Evolutionary conservation across 2,888 invertebrate species (phyloP).

Genomic region (Gari tellinella): DNA sequence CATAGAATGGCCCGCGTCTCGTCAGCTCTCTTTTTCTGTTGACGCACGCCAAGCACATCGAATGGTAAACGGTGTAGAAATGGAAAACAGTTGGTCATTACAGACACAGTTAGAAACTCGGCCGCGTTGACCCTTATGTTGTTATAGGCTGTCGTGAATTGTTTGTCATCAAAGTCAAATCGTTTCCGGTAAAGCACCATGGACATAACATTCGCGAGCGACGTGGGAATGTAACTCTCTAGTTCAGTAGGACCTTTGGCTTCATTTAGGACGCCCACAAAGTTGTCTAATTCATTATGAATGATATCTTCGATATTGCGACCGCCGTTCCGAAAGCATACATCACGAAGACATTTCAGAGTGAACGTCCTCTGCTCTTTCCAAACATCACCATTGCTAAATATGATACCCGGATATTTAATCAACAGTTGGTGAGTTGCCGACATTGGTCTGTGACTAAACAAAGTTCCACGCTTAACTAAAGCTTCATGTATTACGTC

Average conservation of each 20-base stretch:
- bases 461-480: conserved; percentile 41
- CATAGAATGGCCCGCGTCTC: too few species aligned
- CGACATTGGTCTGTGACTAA: conserved; percentile 16
- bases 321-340: conserved; percentile 35
- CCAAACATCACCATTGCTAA: conserved; percentile 28
- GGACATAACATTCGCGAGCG: conserved; percentile 31
- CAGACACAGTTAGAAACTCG: not conserved
- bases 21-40: too few species aligned
- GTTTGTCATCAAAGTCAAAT: conserved; percentile 29
- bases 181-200: conserved; percentile 25
- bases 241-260: not conserved
- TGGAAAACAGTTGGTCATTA: conserved; percentile 29
- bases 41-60: not conserved
- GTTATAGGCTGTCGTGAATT: not conserved
- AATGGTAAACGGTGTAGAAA: conserved; percentile 13
- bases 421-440: conserved; percentile 3
- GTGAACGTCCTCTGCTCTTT: conserved; percentile 36
- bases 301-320: conserved; percentile 27
- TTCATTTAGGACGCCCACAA: conserved; percentile 2
- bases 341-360: conserved; percentile 14
- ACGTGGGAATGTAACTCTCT: not conserved
- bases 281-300: conserved; percentile 11
- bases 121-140: conserved; percentile 3
- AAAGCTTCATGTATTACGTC: conserved; percentile 43
- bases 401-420: conserved; percentile 20